Base-by-base conservation (phyloP, 2,888 invertebrate species). In the Hypolimnas misippus region DNA sequence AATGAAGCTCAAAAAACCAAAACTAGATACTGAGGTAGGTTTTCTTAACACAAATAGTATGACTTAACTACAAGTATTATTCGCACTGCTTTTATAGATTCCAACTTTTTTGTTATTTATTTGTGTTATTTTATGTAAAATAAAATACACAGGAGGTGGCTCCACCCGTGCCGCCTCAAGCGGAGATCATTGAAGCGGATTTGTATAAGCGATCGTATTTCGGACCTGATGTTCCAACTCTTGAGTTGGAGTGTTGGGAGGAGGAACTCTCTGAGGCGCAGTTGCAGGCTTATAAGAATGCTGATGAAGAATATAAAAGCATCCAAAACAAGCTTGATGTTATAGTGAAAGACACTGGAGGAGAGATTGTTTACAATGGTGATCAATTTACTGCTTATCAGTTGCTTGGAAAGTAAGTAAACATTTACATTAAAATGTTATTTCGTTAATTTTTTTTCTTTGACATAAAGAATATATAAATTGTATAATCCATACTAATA, bases 231-330 rank as follows among this genome's bases (percentile, higher is more conserved):
- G 84, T 92, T 2, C 92, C 91, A 0, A 92, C 93, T 0, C 82
- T 95, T 52, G 93, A 94, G 63, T 89, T 97, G 77, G 96, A 96
- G 71, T 95, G 95, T 76, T 94, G 93, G 93, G 94, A 95, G 38
- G 96, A 97, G 65, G 95, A 95, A 46, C 85, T 96, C 0, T 94
- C 94, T 0, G 93, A 94, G 56, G 93, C 90, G 1, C 96, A 96
- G 79, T 77, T 94, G 16, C 93, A 93, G 49, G 93, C 93, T 0
- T 94, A 93, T 70, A 93, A 94, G 68, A 93, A 93, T 81, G 93
- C 94, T 7, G 93, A 95, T 68, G 93, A 94, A 65, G 96, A 96
- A 74, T 95, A 95, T 72, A 93, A 94, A 74, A 94, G 93, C 63
- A 93, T 95, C 52, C 94, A 94, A 69, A 92, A 84, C 66, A 94